These are phyloP conservation scores for Bradysia coprophila DNA, from an alignment of 1,140 invertebrate genomes.

Conservation along the genomic window DNA sequence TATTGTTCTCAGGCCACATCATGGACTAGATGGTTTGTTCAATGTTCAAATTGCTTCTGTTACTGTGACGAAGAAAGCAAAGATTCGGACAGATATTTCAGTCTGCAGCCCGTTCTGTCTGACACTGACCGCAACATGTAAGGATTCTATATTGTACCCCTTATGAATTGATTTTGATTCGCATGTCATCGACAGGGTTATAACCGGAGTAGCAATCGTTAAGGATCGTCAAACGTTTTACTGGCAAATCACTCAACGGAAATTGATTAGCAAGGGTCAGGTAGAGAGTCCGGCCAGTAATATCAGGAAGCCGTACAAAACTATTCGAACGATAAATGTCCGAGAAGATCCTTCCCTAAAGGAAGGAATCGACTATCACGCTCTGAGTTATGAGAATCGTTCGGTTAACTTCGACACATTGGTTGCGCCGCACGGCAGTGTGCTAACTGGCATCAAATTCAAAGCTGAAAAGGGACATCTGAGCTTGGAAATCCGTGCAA, in stretches of 20 bases:
- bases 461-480: conserved; percentile 56
- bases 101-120: conserved; percentile 40
- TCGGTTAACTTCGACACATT: conserved; percentile 67
- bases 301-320: conserved; percentile 41
- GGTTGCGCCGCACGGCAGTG: conserved; percentile 42
- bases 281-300: conserved; percentile 55
- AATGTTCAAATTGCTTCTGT: conserved; percentile 81
- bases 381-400: conserved; percentile 49
- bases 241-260: conserved; percentile 30
- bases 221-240: not conserved
- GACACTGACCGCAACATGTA: conserved; percentile 54
- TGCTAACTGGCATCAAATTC: conserved; percentile 40
- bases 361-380: conserved; percentile 50
- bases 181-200: too few relatives aligned
- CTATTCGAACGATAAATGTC: conserved; percentile 38
- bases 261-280: conserved; percentile 53
- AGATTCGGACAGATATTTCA: conserved; percentile 60
- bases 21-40: conserved; percentile 62
- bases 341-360: conserved; percentile 26
- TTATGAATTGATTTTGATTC: too few relatives aligned
- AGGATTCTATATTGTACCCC: conserved; percentile 15
- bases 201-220: not conserved
- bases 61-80: conserved; percentile 63
- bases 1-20: too few relatives aligned
- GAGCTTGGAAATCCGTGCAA: conserved; percentile 61